Evolutionary conservation across 2,888 invertebrate species (phyloP), one percentile per base, ranked within the genome.

Genomic region (Orthonevra nobilis): DNA sequence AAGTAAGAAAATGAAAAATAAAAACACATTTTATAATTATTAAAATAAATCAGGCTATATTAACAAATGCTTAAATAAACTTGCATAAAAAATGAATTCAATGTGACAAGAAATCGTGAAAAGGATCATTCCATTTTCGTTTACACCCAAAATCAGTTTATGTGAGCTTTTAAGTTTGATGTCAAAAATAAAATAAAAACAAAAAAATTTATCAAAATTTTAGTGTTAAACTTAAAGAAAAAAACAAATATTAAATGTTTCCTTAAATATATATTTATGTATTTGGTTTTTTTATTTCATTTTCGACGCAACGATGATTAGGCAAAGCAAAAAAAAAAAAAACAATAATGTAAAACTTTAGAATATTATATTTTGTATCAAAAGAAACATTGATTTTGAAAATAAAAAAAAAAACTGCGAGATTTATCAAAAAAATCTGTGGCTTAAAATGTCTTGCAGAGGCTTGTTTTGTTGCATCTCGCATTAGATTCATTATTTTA

Each of bases 331-430:
- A 54, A 46, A 46, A 7, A 15, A 17, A 66, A 36, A 19, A 30
- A 50, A 58, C 44, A 36, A 58, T 38, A 10, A 32, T 15, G 40
- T 58, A 40, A 40, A 66, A 56, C 36, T 69, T 63, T 69, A 40
- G 48, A 66, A 56, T 42, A 75, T 63, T 69, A 58, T 69, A 69
- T 63, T 75, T 75, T 69, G 63, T 69, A 69, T 69, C 54, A 56
- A 30, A 23, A 23, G 5, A 23, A 3, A n/a, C 19, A 17, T 40
- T 40, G 9, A 54, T 30, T 52, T 52, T 30, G 15, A 26, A 50
- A 64, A 32, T 23, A 32, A 54, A 54, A 14, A 50, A 28, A 20
- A 23, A 54, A 32, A 28, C 20, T 12, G 12, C 14, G 46, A 7
- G 38, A 54, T 12, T 36, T 60, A 63, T 52, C 40, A 50, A 32